These are phyloP conservation scores for Oscheius myriophilus DNA, from an alignment of 2,888 invertebrate species.

Conservation along the genomic window DNA sequence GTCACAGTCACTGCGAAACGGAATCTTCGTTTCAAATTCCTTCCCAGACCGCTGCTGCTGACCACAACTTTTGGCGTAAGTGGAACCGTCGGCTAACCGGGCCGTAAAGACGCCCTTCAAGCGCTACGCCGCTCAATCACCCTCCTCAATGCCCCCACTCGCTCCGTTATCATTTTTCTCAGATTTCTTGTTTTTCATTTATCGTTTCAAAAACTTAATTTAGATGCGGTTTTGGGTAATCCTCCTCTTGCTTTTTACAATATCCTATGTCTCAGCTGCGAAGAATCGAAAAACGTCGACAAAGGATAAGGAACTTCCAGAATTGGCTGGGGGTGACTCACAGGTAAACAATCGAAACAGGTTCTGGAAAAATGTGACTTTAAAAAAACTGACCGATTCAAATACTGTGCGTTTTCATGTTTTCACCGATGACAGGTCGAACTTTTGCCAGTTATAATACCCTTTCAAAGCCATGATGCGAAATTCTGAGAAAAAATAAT, in stretches of 20 bases:
- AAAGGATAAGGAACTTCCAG: constrained; percentile 2
- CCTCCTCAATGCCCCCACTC: neutral
- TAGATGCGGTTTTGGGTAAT: constrained; percentile 27
- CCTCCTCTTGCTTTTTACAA: constrained; percentile 11
- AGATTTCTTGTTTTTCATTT: neutral
- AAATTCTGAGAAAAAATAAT: too few species aligned
- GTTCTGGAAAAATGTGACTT: too few species aligned
- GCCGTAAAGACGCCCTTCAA: constrained; percentile 18
- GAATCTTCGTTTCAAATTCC: too few species aligned
- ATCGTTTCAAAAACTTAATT: neutral
- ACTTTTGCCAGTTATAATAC: too few species aligned
- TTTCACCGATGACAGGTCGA: too few species aligned
- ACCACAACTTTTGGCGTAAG: too few species aligned
- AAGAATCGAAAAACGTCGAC: neutral
- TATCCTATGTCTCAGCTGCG: constrained; percentile 7
- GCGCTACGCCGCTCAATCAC: constrained; percentile 3
- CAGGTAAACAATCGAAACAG: too few species aligned
- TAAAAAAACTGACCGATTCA: too few species aligned
- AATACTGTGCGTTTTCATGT: too few species aligned
- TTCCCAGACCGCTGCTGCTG: too few species aligned
- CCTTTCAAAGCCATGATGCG: too few species aligned
- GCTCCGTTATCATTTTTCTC: neutral
- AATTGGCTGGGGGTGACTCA: neutral
- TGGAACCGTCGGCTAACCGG: constrained; percentile 1
- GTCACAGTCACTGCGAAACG: too few species aligned